Percentiles rank a stretch among this genome's conserved stretches.
Conservation (phyloP, 2,113 vertebrate genomes). For the Bungarus multicinctus region DNA sequence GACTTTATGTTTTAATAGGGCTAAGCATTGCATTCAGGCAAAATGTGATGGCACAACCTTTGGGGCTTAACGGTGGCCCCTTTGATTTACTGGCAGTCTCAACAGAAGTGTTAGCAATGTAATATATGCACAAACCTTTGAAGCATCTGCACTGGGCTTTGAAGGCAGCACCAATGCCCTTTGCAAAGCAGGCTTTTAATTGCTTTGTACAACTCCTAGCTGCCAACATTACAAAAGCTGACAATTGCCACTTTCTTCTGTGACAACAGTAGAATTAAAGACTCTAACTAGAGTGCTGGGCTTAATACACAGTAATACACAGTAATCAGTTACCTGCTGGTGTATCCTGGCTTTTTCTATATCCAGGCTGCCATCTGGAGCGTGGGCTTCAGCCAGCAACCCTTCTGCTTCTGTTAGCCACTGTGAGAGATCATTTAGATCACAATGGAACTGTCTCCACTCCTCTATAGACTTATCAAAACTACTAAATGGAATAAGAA, state of each 20-base stretch:
- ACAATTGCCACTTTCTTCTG: neutral
- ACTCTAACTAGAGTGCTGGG: fast-evolving
- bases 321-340: constrained; percentile 77
- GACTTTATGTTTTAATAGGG: neutral
- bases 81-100: neutral
- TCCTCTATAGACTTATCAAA: constrained; percentile 83
- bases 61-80: neutral
- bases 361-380: constrained; percentile 76
- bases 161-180: neutral
- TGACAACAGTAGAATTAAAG: neutral
- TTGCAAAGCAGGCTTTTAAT: neutral
- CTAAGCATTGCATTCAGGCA: neutral
- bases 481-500: constrained; percentile 64
- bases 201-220: neutral
- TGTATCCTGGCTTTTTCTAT: constrained; percentile 71
- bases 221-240: neutral
- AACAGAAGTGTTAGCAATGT: neutral
- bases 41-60: neutral
- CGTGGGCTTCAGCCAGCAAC: constrained; percentile 68
- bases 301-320: neutral
- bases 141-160: neutral
- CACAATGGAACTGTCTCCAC: constrained; percentile 90
- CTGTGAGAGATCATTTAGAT: constrained; percentile 84
- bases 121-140: neutral
- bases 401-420: constrained; percentile 84